Evolutionary conservation across 2,888 invertebrate genomes (phyloP).

Genomic region (Thera britannica): DNA sequence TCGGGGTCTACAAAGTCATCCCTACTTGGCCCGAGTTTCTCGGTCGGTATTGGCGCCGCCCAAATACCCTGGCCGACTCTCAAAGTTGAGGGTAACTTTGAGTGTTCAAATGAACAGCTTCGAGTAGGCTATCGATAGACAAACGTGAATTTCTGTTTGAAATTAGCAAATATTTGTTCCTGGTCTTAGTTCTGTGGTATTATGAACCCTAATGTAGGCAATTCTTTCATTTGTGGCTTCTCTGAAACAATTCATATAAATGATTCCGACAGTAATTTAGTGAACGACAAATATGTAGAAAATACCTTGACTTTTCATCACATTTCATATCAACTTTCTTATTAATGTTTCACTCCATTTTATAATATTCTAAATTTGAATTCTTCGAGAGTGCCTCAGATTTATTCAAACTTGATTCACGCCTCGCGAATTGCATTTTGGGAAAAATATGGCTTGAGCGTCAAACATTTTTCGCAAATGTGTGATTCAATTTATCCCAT

Average conservation of each 20-base stretch:
- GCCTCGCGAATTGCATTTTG: conserved; percentile 17
- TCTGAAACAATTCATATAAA: too few species aligned
- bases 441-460: conserved; percentile 18
- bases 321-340: conserved; percentile 14
- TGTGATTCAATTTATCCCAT: conserved; percentile 12
- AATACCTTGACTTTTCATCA: background rate
- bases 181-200: too few species aligned
- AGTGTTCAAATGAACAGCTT: background rate
- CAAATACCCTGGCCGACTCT: background rate
- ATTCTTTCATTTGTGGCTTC: too few species aligned
- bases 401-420: conserved; percentile 21
- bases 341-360: conserved; percentile 16
- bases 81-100: background rate
- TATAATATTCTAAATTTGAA: background rate
- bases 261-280: too few species aligned
- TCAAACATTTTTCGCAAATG: conserved; percentile 15
- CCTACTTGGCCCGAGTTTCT: background rate
- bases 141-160: too few species aligned
- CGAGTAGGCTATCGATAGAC: background rate
- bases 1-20: background rate
- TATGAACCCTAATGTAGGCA: too few species aligned
- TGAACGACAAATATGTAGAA: too few species aligned
- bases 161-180: too few species aligned
- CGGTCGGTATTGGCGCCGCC: background rate
- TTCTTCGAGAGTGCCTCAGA: conserved; percentile 6